These are phyloP conservation scores for Eumerus sabulonum DNA, from an alignment of 2,888 invertebrate genomes.

Conservation along the genomic window DNA sequence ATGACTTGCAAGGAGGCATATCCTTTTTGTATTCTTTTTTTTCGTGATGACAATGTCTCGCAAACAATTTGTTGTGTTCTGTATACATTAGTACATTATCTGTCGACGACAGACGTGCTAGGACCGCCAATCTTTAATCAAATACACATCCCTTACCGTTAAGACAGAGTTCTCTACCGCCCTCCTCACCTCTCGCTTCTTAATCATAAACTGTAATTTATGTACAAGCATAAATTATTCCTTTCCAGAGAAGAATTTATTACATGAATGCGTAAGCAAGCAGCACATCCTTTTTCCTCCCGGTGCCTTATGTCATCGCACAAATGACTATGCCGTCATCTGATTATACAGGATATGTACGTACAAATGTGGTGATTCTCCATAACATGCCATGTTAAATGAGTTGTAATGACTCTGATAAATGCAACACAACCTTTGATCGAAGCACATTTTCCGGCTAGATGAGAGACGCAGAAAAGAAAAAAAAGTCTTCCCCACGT, in stretches of 20 bases:
- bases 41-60: background rate
- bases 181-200: background rate
- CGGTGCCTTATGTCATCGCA: too few relatives aligned
- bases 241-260: background rate
- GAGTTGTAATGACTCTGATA: constrained; percentile 24
- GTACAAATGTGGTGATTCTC: too few relatives aligned
- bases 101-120: too few relatives aligned
- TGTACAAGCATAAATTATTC: constrained; percentile 31
- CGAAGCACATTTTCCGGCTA: background rate
- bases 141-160: too few relatives aligned
- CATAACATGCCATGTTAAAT: constrained; percentile 6
- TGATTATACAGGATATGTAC: too few relatives aligned
- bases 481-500: background rate
- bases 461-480: constrained; percentile 17
- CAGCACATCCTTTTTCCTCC: background rate
- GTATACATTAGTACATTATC: too few relatives aligned
- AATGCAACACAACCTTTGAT: constrained; percentile 4
- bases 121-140: too few relatives aligned
- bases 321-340: too few relatives aligned
- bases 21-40: background rate
- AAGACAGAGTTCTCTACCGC: background rate
- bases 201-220: constrained; percentile 29
- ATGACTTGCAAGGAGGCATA: background rate
- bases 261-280: background rate
- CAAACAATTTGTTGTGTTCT: too few relatives aligned